phyloP scores from a whole-genome alignment of 2,797 vertebrate genomes.

The Melanotaenia nigrans region DNA sequence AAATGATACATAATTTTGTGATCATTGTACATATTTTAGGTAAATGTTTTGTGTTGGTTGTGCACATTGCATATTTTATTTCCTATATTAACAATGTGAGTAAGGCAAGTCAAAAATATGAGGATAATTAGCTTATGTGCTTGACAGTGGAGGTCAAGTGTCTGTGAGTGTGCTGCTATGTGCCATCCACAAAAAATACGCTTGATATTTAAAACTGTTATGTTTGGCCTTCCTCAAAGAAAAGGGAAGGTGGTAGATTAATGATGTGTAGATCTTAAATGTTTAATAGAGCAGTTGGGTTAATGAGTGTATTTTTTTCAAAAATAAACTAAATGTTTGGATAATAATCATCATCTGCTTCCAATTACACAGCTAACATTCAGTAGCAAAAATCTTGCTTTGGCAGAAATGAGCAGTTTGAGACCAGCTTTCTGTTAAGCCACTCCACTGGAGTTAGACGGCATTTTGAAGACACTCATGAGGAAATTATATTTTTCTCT shows the following conservation, averaged over 20 bases:
- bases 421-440: background rate
- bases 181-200: background rate
- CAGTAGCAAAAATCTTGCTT: background rate
- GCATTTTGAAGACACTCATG: background rate
- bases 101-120: background rate
- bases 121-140: slow-evolving; percentile 11
- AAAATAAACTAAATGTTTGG: slow-evolving; percentile 1
- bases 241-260: slow-evolving; percentile 7
- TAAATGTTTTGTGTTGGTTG: background rate
- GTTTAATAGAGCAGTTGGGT: slow-evolving; percentile 14
- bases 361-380: background rate
- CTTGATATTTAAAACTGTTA: background rate
- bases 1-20: too few relatives aligned
- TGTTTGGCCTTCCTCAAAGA: slow-evolving; percentile 1
- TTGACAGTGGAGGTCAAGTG: slow-evolving; percentile 4
- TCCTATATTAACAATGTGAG: background rate
- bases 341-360: background rate
- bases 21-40: too few relatives aligned
- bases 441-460: background rate
- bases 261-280: background rate
- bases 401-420: slow-evolving; percentile 12
- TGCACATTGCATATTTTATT: background rate
- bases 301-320: background rate
- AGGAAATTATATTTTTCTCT: background rate
- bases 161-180: slow-evolving; percentile 10